Evolutionary conservation across 2,113 vertebrate species (phyloP).

Genomic region (Enhydra lutris): DNA sequence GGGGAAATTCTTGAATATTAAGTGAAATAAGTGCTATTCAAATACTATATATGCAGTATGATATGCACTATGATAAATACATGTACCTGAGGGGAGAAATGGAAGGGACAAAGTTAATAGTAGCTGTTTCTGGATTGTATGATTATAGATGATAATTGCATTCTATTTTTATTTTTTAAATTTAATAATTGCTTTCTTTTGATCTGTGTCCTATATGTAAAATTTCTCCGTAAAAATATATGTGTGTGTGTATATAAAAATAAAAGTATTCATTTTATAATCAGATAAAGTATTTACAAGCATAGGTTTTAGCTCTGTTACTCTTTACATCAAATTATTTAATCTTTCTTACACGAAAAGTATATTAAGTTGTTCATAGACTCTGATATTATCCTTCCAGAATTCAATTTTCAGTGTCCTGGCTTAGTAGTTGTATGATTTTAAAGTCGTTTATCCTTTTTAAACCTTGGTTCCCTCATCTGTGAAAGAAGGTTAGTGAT

Average conservation of each 20-base stretch:
- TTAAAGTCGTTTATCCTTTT: background rate
- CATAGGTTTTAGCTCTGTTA: background rate
- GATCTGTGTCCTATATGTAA: background rate
- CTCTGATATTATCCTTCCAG: background rate
- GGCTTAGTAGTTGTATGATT: background rate
- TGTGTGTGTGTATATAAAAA: background rate
- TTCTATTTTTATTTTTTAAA: background rate
- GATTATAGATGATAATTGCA: background rate
- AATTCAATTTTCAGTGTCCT: background rate
- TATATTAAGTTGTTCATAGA: background rate
- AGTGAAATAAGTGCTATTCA: background rate
- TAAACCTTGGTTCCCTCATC: background rate
- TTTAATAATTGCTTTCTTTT: background rate
- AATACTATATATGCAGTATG: background rate
- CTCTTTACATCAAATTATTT: background rate
- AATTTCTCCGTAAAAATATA: background rate
- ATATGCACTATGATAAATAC: background rate
- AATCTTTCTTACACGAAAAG: background rate
- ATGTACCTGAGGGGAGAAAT: background rate
- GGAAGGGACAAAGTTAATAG: background rate
- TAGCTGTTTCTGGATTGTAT: background rate
- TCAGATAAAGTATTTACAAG: background rate
- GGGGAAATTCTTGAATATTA: background rate
- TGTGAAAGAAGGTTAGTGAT: background rate
- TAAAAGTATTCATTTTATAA: background rate